phyloP scores from a whole-genome alignment of 2,113 vertebrate species.

The Peromyscus polionotus region DNA sequence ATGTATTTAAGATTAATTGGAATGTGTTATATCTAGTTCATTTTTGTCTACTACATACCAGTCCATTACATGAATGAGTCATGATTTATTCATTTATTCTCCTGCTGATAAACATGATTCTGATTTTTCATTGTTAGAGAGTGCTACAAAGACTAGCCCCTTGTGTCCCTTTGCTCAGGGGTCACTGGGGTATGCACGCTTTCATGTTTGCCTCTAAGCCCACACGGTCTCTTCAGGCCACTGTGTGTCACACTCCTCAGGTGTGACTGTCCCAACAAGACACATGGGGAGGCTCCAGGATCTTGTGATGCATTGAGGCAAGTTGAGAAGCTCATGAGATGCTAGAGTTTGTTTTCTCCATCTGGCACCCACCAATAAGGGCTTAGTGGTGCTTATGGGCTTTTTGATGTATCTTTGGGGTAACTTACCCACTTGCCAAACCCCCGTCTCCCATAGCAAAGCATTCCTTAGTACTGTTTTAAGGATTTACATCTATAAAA shows the following conservation, averaged over 20 bases:
- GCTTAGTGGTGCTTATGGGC: background rate
- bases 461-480: background rate
- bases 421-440: background rate
- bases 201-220: background rate
- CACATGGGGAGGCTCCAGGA: background rate
- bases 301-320: background rate
- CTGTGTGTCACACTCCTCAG: rapidly evolving
- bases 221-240: background rate
- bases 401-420: background rate
- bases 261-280: background rate
- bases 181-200: too few relatives aligned
- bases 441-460: background rate
- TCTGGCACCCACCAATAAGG: too few relatives aligned
- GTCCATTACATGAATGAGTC: background rate
- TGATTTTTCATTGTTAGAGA: background rate
- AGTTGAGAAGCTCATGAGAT: background rate
- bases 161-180: background rate
- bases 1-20: background rate
- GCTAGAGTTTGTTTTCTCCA: too few relatives aligned
- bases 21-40: background rate
- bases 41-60: background rate
- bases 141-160: background rate
- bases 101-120: background rate
- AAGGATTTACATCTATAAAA: background rate
- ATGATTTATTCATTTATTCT: background rate